Base-by-base conservation (phyloP, 2,797 vertebrate genomes). In the Vespertilio murinus region DNA sequence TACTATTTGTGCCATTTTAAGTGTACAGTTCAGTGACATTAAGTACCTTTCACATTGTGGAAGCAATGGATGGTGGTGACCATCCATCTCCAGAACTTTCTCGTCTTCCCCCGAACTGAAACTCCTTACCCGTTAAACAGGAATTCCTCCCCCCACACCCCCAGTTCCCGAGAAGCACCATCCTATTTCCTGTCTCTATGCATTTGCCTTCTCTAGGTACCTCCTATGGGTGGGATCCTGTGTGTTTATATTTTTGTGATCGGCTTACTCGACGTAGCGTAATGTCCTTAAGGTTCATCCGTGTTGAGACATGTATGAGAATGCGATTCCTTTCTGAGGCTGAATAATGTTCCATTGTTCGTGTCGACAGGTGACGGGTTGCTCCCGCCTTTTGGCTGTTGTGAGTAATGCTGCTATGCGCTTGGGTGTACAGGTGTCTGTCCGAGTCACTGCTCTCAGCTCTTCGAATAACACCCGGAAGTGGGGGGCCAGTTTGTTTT, bases 401-500 rank as follows among this genome's bases (percentile, higher is more conserved):
- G n/a, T 78, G 92, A 78, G 38, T 33, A 70, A 65, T 17, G 56
- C 83, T 59, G 54, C 64, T 73, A 2, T 25, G 49, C 69, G 28
- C 28, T 0, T 25, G 69, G 18, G 54, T 38, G 20, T n/a, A 22
- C 73, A 61, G 18, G 5, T 64, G 22, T 56, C 54, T 54, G 33
- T 38, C 23, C n/a, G n/a, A 75, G 45, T 49, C 18, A 14, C n/a
- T 40, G 23, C 42, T 82, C 74, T 54, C 28, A 18, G 10, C 45
- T 30, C 70, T 67, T 78, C 20, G 49, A 83, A 13, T 75, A 12
- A 49, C 23, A 88, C 14, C 12, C 8, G 25, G 77, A 61, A 80
- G 54, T 35, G 71, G 70, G 87, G 35, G 49, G 49, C 16, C 75
- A 52, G 13, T 78, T 88, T 45, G 40, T 93, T 91, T 87, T 82